Conservation (phyloP, 2,113 vertebrate species). For the Aphyosemion australe region DNA sequence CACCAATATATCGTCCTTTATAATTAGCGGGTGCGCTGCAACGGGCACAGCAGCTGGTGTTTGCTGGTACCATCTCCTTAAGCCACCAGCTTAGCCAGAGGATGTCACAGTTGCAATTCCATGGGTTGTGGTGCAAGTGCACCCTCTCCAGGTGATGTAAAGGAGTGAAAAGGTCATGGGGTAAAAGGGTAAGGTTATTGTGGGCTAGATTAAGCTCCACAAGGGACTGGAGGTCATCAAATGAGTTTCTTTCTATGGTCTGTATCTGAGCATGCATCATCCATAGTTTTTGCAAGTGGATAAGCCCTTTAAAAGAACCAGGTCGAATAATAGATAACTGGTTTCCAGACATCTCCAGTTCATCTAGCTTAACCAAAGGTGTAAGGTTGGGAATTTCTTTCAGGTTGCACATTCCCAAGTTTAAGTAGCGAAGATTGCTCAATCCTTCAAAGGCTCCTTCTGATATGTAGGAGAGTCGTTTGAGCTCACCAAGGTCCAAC, state of each 20-base stretch:
- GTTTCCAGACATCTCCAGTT: slow-evolving; percentile 98
- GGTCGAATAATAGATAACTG: slow-evolving; percentile 92
- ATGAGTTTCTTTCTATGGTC: slow-evolving; percentile 97
- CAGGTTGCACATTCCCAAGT: slow-evolving; percentile 99
- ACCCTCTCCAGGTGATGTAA: slow-evolving; percentile 94
- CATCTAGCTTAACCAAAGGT: slow-evolving; percentile 93
- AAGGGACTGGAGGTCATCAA: slow-evolving; percentile 97
- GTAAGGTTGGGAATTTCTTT: slow-evolving; percentile 98
- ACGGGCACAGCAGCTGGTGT: slow-evolving; percentile 97
- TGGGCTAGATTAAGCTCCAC: slow-evolving; percentile 98
- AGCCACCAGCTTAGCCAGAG: slow-evolving; percentile 99
- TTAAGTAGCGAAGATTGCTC: slow-evolving; percentile 98
- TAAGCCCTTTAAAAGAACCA: slow-evolving; percentile 97
- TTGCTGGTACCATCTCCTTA: slow-evolving; percentile 97
- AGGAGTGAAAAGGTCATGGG: slow-evolving; percentile 98
- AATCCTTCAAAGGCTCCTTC: slow-evolving; percentile 99
- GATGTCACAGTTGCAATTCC: slow-evolving; percentile 99
- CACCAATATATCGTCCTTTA: slow-evolving; percentile 96
- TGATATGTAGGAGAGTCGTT: slow-evolving; percentile 97
- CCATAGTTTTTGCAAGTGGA: slow-evolving; percentile 98
- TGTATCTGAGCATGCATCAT: slow-evolving; percentile 99
- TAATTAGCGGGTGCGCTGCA: slow-evolving; percentile 91
- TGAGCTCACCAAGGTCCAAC: slow-evolving; percentile 94
- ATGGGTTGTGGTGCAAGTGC: slow-evolving; percentile 98
- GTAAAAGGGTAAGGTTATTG: slow-evolving; percentile 96